phyloP scores from a whole-genome alignment of 2,888 invertebrate species.

The Enoplolaimus lenunculus region DNA sequence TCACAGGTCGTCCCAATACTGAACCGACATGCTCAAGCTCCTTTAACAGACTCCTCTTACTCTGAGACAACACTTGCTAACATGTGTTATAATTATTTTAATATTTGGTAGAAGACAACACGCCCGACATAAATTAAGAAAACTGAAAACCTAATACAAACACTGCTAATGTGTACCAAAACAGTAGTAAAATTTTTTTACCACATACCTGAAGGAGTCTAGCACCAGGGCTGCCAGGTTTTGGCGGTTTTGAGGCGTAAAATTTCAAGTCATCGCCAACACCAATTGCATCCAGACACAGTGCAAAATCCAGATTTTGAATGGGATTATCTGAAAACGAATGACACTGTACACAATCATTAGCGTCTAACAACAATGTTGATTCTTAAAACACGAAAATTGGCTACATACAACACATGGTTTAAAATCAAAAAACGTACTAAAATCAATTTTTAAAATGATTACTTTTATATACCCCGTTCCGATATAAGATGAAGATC shows the following conservation, averaged over 20 bases:
- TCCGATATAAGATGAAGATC: too few relatives aligned
- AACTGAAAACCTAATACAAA: too few relatives aligned
- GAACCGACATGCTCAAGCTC: slow-evolving; percentile 51
- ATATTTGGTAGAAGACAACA: too few relatives aligned
- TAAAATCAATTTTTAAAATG: background rate
- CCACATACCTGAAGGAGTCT: slow-evolving; percentile 39
- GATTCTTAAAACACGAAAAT: too few relatives aligned
- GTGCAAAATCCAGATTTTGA: slow-evolving; percentile 50
- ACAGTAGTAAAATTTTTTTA: too few relatives aligned
- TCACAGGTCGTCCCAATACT: slow-evolving; percentile 20
- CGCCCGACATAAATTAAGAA: too few relatives aligned
- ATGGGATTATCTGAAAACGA: slow-evolving; percentile 28
- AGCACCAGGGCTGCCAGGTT: slow-evolving; percentile 60
- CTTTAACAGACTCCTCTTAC: slow-evolving; percentile 44
- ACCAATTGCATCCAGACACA: slow-evolving; percentile 65
- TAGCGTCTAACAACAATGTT: too few relatives aligned
- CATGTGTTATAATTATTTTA: too few relatives aligned
- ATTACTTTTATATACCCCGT: slow-evolving; percentile 17
- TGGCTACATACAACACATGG: too few relatives aligned
- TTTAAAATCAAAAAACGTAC: slow-evolving; percentile 26
- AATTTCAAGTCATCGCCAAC: slow-evolving; percentile 56
- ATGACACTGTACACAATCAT: background rate
- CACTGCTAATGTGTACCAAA: too few relatives aligned
- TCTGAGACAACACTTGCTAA: too few relatives aligned
- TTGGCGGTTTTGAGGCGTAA: slow-evolving; percentile 91